These are phyloP conservation scores for Panurus biarmicus DNA, from an alignment of 2,113 vertebrate genomes.

Conservation along the genomic window DNA sequence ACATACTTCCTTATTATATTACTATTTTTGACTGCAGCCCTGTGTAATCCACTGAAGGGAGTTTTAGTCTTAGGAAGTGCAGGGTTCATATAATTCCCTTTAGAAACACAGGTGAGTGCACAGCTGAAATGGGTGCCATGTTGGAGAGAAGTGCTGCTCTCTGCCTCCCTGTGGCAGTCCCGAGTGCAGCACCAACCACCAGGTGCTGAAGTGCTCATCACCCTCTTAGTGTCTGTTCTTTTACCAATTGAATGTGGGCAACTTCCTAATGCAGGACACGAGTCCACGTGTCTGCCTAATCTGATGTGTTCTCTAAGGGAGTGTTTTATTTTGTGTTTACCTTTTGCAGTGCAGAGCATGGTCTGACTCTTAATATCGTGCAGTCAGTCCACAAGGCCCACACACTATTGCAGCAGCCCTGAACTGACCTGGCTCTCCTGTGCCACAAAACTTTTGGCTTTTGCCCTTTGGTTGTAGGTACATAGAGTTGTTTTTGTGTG, in stretches of 20 bases:
- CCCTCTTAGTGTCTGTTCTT: neutral
- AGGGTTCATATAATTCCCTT: neutral
- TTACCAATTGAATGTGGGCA: neutral
- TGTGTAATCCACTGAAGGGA: neutral
- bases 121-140: neutral
- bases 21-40: neutral
- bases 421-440: neutral
- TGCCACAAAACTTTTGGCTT: neutral
- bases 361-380: neutral
- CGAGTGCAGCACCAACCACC: neutral
- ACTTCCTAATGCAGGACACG: neutral
- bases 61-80: neutral
- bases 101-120: neutral
- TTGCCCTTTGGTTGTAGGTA: neutral
- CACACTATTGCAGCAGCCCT: neutral
- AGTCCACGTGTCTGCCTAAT: neutral
- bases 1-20: neutral
- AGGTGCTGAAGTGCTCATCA: neutral
- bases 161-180: fast-evolving
- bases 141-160: neutral
- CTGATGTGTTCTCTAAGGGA: neutral
- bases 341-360: neutral
- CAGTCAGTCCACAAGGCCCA: neutral
- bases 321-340: neutral
- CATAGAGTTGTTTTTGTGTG: neutral